Evolutionary conservation across 2,113 vertebrate genomes (phyloP).

Genomic region (Grantiella picta): DNA sequence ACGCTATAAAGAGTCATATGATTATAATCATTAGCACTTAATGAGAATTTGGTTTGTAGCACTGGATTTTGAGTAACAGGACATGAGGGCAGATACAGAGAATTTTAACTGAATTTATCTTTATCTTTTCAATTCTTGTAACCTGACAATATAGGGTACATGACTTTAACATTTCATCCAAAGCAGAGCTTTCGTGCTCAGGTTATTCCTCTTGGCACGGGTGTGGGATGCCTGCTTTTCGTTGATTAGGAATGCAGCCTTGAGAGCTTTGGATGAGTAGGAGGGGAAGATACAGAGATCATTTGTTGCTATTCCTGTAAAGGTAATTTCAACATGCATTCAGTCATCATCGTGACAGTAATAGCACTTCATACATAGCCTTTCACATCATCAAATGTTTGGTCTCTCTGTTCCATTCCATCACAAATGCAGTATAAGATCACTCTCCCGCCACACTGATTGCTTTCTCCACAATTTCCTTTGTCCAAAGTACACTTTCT

Average conservation of each 20-base stretch:
- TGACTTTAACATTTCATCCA: background rate
- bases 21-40: constrained; percentile 34
- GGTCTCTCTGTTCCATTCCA: constrained; percentile 4
- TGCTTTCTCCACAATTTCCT: background rate
- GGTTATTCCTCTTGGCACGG: background rate
- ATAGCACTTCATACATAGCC: constrained; percentile 40
- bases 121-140: background rate
- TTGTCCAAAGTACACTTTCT: background rate
- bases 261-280: constrained; percentile 38
- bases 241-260: constrained; percentile 33
- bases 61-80: background rate
- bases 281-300: constrained; percentile 38
- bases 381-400: constrained; percentile 28
- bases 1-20: background rate
- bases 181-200: background rate
- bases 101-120: background rate
- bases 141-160: background rate
- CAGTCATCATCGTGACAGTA: constrained; percentile 32
- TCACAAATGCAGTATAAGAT: background rate
- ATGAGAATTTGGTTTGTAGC: constrained; percentile 4
- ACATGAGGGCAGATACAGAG: background rate
- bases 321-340: constrained; percentile 52
- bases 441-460: background rate
- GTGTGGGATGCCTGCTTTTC: background rate
- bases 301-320: constrained; percentile 9